Percentiles rank a stretch among this genome's conserved stretches.
Conservation (phyloP, 2,113 vertebrate genomes). For the Laticauda colubrina region DNA sequence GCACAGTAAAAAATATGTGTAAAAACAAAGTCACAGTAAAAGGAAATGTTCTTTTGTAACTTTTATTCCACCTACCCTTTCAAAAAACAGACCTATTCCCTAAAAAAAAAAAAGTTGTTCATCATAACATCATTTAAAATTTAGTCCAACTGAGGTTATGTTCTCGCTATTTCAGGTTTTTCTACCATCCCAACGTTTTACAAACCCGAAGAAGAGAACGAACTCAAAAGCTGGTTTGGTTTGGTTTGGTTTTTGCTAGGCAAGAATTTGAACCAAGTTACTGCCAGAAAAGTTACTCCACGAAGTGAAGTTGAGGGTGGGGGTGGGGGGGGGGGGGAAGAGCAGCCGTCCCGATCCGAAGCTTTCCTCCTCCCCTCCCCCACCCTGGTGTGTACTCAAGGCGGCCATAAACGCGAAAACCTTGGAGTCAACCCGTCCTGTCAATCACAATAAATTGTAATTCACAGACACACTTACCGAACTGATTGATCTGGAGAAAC, state of each 20-base stretch:
- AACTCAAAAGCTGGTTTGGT: not conserved
- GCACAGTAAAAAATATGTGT: not conserved
- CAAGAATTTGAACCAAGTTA: constrained; percentile 18
- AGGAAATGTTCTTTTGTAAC: not conserved
- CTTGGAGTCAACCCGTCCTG: constrained; percentile 8
- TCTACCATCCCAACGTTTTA: not conserved
- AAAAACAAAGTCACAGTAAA: constrained; percentile 37
- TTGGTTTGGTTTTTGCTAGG: not conserved
- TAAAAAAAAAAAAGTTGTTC: not conserved
- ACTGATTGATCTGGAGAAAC: constrained; percentile 23
- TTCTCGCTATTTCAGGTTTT: not conserved
- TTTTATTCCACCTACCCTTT: not conserved
- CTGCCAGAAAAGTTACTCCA: constrained; percentile 14
- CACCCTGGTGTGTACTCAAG: not conserved
- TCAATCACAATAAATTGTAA: constrained; percentile 32
- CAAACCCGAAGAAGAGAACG: not conserved
- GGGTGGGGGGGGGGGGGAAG: accelerated
- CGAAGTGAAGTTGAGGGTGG: not conserved
- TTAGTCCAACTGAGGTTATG: not conserved
- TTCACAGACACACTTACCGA: constrained; percentile 4
- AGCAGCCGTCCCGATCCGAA: not conserved
- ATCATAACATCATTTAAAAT: not conserved
- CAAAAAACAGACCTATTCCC: not conserved
- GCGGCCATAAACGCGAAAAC: constrained; percentile 6
- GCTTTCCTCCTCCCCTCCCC: not conserved